Evolutionary conservation across 2,888 invertebrate genomes (phyloP), one percentile per base, ranked within the genome.

Genomic region (Sipunculus nudus): DNA sequence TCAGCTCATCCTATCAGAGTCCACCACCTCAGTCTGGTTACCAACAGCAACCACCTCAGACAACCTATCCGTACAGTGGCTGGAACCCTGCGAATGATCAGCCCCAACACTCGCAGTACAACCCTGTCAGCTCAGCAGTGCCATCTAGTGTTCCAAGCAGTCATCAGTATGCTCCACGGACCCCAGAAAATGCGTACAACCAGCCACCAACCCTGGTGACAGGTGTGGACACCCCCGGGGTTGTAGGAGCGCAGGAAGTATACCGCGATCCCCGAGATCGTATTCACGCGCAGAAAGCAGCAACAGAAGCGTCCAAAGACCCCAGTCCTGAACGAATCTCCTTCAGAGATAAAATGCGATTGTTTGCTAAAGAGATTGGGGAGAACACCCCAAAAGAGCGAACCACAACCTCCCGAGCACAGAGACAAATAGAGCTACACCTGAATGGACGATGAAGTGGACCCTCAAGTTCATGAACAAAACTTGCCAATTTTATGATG

Each of bases 301-400:
- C 72, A 71, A 28, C 54, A 52, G 23, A 55, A 58, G 10, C 45
- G 19, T 26, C 50, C 1, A 70, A 69, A 53, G 54, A 59, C 23
- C 63, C 68, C 21, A 71, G 67, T 32, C 61, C 67, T 2, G 96
- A 97, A 82, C 94, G 96, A 77, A 88, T 98, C 64, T 94, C 94
- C 59, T 99, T 99, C 86, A 92, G 95, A 83, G 98, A 99, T 85
- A 99, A 99, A 86, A 98, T 98, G 96, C 95, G 95, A 86, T 94
- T 97, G 93, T 99, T 99, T 87, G 98, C 97, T 43, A 89, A 93
- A 86, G 96, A 97, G 86, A 92, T 95, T 16, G 97, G 97, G 41
- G 96, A 96, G 81, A 89, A 91, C 78, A 94, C 95, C 64, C 59
- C 59, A 5, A 35, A 55, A 35, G 60, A 59, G n/a, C 35, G 31